These are phyloP conservation scores for Heliconius aoede DNA, from an alignment of 2,888 invertebrate genomes.

Conservation along the genomic window DNA sequence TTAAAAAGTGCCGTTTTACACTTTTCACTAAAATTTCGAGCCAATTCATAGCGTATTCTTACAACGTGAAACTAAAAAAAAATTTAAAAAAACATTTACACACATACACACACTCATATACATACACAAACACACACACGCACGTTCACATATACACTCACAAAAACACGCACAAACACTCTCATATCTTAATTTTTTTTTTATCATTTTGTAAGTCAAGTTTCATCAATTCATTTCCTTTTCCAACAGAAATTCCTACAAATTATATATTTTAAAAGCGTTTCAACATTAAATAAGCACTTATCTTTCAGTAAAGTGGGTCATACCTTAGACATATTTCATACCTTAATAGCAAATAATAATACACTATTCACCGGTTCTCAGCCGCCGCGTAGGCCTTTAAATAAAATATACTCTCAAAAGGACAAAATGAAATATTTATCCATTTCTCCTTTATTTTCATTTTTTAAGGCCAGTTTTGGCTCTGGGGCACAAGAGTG, in stretches of 20 bases:
- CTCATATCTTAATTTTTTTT: not conserved
- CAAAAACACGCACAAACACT: not conserved
- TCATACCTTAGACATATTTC: not conserved
- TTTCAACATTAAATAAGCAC: not conserved
- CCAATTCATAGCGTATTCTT: no score
- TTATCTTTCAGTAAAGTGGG: not conserved
- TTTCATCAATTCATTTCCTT: not conserved
- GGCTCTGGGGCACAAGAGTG: no score
- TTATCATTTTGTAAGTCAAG: not conserved
- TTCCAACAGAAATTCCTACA: not conserved
- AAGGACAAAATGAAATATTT: conserved; percentile 52
- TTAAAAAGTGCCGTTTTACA: not conserved
- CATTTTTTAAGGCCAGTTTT: no score
- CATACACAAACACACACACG: not conserved
- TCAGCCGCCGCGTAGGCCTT: conserved; percentile 26
- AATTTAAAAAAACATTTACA: not conserved
- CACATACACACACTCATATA: not conserved
- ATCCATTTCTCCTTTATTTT: conserved; percentile 42
- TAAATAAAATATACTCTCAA: conserved; percentile 48
- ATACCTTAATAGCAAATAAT: conserved; percentile 20
- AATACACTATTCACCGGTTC: conserved; percentile 13
- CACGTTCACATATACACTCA: not conserved
- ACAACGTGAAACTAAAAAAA: no score
- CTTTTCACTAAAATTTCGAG: no score
- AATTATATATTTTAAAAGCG: not conserved